phyloP scores from a whole-genome alignment of 2,888 invertebrate species.

The Nomada flava region DNA sequence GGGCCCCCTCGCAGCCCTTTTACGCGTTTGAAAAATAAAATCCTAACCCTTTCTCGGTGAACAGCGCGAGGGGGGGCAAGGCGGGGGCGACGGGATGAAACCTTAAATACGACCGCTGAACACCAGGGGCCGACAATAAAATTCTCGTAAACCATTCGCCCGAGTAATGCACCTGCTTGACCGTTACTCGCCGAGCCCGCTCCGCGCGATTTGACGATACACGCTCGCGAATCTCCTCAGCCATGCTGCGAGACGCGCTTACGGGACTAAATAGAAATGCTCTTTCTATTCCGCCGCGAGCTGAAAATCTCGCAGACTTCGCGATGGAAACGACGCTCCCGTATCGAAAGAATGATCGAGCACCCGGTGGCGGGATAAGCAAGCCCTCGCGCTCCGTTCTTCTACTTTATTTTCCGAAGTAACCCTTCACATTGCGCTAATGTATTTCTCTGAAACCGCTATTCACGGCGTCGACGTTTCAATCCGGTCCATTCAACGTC shows the following conservation, averaged over 20 bases:
- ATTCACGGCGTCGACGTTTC: constrained; percentile 79
- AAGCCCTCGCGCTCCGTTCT: constrained; percentile 56
- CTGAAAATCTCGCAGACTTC: constrained; percentile 50
- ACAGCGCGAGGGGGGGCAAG: constrained; percentile 24
- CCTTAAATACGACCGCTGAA: constrained; percentile 83
- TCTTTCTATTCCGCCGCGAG: neutral
- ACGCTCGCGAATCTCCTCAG: no score
- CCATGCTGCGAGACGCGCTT: no score
- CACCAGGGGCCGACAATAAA: constrained; percentile 83
- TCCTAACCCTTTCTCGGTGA: constrained; percentile 75
- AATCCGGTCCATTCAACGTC: constrained; percentile 80
- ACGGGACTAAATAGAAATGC: no score
- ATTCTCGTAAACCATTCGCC: constrained; percentile 81
- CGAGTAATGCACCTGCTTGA: constrained; percentile 81
- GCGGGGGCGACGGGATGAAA: constrained; percentile 78
- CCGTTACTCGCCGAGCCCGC: constrained; percentile 11
- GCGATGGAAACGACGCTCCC: constrained; percentile 41
- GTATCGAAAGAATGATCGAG: constrained; percentile 71
- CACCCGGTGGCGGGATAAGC: constrained; percentile 59
- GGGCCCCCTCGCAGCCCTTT: constrained; percentile 61
- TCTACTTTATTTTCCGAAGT: constrained; percentile 74
- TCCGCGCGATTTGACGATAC: neutral
- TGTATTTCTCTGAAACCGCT: constrained; percentile 79
- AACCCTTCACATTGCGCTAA: constrained; percentile 79
- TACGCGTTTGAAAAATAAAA: constrained; percentile 77